Base-by-base conservation (phyloP, 2,113 vertebrate species). In the Jaculus jaculus region DNA sequence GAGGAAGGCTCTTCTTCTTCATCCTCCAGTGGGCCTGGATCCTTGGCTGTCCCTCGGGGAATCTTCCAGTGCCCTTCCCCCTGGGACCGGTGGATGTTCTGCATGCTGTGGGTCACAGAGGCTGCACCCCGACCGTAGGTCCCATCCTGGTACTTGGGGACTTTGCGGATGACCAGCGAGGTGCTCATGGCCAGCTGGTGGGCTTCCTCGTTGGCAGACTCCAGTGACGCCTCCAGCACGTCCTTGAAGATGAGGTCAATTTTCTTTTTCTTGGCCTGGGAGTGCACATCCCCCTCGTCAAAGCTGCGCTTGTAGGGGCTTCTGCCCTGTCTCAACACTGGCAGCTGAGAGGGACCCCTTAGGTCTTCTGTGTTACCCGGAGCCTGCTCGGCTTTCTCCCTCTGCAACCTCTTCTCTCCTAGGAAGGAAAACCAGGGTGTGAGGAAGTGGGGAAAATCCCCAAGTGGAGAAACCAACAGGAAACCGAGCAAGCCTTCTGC, bases 181-280 rank as follows among this genome's bases (percentile, higher is more conserved):
- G 97, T 98, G 96, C 98, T 98, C 54, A 97, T 94, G 13, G 96
- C 96, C 93, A 98, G 89, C 96, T 98, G 98, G 93, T 96, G 98
- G 58, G 98, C 98, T 95, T 98, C 97, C 17, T 96, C 97, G 66
- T 97, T 98, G 0, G 98, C 94, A 0, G 99, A 98, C 88, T 99
- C 99, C 77, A 99, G 95, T 7, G 99, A 99, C 11, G 99, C 99
- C 93, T 99, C 98, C 63, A 99, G 96, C 34, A 99, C 98, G 0
- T 99, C 98, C 98, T 99, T 99, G 98, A 99, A 99, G 95, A 99
- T 99, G 88, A 99, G 98, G 96, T 99, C 99, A 15, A 99, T 99
- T 96, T 99, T 99, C 98, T 99, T 99, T 97, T 99, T 99, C 98
- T 99, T 99, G 87, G 99, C 96, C 61, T 99, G 99, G 94, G 98